phyloP scores from a whole-genome alignment of 2,888 invertebrate genomes.

The Coenonympha glycerion region DNA sequence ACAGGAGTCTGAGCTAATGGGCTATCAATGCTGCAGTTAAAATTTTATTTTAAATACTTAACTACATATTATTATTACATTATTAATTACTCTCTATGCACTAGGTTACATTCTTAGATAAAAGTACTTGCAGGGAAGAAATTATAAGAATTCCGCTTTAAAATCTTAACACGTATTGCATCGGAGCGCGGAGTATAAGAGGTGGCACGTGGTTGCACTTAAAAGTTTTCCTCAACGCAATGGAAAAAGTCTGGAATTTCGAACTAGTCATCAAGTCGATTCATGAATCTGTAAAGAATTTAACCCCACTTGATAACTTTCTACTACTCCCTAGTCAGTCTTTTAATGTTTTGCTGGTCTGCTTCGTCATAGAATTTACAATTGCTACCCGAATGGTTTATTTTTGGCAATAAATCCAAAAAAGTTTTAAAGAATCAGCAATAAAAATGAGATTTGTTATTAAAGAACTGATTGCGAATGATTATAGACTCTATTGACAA shows the following conservation, averaged over 20 bases:
- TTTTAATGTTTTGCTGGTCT: too few relatives aligned
- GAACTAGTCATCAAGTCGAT: not conserved
- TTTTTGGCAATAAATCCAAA: too few relatives aligned
- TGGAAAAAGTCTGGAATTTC: not conserved
- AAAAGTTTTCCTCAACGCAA: not conserved
- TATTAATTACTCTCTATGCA: too few relatives aligned
- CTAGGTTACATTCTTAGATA: not conserved
- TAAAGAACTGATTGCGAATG: too few relatives aligned
- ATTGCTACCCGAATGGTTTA: too few relatives aligned
- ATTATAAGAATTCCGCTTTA: not conserved
- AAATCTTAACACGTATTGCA: not conserved
- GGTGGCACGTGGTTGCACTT: constrained; percentile 1
- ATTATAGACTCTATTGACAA: not conserved
- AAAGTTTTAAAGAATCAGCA: too few relatives aligned
- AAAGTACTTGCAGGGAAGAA: not conserved
- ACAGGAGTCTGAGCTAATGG: too few relatives aligned
- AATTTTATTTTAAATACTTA: too few relatives aligned
- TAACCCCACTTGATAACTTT: not conserved
- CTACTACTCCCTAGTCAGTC: not conserved
- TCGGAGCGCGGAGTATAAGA: not conserved
- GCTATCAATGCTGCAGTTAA: too few relatives aligned
- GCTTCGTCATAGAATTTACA: too few relatives aligned
- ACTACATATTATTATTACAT: too few relatives aligned
- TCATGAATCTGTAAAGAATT: not conserved
- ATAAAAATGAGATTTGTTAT: too few relatives aligned